Percentiles rank a stretch among this genome's conserved stretches.
These are phyloP conservation scores for Hipparchia sbordonii DNA, from an alignment of 2,888 invertebrate species.

Conservation along the genomic window DNA sequence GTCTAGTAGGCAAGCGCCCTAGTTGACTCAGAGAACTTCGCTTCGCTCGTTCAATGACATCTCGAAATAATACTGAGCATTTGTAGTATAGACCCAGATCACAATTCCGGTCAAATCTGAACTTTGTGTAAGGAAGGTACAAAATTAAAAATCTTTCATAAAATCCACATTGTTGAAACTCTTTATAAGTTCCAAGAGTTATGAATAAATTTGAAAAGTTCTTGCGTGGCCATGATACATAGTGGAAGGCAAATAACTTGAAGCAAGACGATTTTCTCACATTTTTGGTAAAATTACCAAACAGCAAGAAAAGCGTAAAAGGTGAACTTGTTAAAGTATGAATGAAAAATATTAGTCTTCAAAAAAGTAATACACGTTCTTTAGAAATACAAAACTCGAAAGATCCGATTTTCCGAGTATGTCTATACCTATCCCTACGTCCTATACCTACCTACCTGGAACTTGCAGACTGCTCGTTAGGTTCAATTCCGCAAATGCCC, in stretches of 20 bases:
- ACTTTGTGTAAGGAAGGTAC: background rate
- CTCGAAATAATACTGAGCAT: no score
- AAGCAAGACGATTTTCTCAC: background rate
- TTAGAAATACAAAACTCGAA: background rate
- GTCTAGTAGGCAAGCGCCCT: no score
- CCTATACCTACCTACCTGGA: no score
- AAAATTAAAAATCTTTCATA: background rate
- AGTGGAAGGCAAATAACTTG: conserved; percentile 8
- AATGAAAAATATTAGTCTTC: no score
- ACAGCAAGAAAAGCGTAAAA: background rate
- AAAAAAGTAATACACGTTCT: conserved; percentile 3
- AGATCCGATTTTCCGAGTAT: no score
- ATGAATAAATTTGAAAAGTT: conserved; percentile 82
- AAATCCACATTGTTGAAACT: conserved; percentile 34
- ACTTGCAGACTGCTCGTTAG: no score
- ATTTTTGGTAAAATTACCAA: background rate
- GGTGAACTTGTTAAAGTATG: background rate
- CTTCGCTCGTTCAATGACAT: no score
- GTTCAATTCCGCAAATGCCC: no score
- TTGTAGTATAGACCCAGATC: no score
- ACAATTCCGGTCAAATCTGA: background rate
- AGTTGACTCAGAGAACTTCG: no score
- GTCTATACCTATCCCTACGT: no score
- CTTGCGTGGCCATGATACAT: conserved; percentile 44
- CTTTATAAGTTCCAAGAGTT: conserved; percentile 68